Conservation (phyloP, 2,797 vertebrate genomes). For the Myotis findleyi region DNA sequence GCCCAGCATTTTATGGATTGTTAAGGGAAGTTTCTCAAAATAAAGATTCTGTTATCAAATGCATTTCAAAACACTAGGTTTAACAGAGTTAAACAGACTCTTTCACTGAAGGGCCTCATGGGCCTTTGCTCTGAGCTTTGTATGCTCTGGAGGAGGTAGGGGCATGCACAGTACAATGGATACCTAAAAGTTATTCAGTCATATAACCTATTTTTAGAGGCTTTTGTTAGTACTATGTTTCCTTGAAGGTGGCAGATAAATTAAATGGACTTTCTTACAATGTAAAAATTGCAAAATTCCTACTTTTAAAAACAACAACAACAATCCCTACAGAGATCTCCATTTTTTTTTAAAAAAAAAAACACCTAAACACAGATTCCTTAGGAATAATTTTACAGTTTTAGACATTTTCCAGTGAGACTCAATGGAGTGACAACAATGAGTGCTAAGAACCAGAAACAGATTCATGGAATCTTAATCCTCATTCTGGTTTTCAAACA, state of each 20-base stretch:
- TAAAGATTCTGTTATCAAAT: slow-evolving; percentile 54
- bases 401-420: neutral
- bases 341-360: neutral
- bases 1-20: slow-evolving; percentile 14
- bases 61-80: neutral
- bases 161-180: neutral
- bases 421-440: neutral
- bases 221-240: neutral
- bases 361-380: neutral
- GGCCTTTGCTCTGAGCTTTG: neutral
- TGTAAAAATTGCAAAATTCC: neutral
- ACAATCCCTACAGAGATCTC: neutral
- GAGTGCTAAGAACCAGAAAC: neutral
- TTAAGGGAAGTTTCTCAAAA: slow-evolving; percentile 45
- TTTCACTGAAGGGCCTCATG: neutral
- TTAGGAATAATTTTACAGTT: neutral
- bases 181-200: slow-evolving; percentile 18
- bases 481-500: neutral
- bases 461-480: neutral
- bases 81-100: neutral
- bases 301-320: slow-evolving; percentile 1
- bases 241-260: neutral
- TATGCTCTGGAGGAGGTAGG: neutral
- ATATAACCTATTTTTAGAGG: neutral
- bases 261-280: neutral